These are phyloP conservation scores for Hypsopygia costalis DNA, from an alignment of 2,888 invertebrate species.

Conservation along the genomic window DNA sequence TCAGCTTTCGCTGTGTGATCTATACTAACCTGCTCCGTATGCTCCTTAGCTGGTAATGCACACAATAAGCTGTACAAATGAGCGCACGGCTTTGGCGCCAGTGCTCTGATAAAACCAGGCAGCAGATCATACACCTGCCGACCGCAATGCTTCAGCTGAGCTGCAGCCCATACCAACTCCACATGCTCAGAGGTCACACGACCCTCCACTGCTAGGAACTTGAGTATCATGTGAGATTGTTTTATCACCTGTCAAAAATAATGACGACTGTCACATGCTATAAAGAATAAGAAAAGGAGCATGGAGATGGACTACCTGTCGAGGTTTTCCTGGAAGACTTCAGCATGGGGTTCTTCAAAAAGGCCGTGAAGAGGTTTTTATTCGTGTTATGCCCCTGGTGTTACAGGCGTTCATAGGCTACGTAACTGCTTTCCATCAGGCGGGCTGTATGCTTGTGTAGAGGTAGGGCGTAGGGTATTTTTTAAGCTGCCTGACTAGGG, in stretches of 20 bases:
- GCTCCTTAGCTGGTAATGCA: conserved; percentile 93
- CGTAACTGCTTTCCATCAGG: no score
- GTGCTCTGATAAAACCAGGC: conserved; percentile 93
- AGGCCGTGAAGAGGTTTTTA: no score
- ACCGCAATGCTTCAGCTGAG: conserved; percentile 96
- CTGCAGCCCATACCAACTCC: conserved; percentile 96
- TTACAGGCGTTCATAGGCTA: no score
- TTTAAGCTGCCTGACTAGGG: no score
- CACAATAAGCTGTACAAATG: conserved; percentile 94
- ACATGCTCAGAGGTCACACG: conserved; percentile 94
- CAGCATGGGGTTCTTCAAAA: no score
- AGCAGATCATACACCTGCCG: conserved; percentile 95
- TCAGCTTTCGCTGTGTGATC: no score
- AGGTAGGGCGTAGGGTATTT: no score
- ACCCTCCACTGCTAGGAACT: conserved; percentile 95
- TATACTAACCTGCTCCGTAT: conserved; percentile 89
- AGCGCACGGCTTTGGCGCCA: conserved; percentile 92
- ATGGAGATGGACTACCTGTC: no score
- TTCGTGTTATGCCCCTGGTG: no score
- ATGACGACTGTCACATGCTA: background rate
- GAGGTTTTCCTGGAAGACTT: no score
- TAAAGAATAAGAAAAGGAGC: no score
- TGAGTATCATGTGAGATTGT: conserved; percentile 95
- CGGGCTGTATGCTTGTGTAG: no score
- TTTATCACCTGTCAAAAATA: conserved; percentile 86